Percentiles rank a stretch among this genome's conserved stretches.
Conservation (phyloP, 2,888 invertebrate species). For the Agrilus mali region DNA sequence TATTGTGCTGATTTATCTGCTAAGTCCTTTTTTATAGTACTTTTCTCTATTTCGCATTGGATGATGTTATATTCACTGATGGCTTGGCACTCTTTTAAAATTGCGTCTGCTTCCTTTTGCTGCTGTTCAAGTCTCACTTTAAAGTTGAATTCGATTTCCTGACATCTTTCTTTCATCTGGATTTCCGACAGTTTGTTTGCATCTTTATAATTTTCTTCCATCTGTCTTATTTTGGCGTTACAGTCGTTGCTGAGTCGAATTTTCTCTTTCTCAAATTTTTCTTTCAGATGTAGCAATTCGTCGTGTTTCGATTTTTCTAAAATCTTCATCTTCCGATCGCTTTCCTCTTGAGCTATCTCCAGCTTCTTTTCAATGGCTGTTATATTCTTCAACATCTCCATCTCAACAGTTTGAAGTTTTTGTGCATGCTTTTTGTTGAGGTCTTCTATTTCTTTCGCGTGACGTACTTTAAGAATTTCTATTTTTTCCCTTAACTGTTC, state of each 20-base stretch:
- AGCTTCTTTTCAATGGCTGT: conserved; percentile 21
- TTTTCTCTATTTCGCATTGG: conserved; percentile 40
- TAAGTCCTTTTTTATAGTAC: conserved; percentile 30
- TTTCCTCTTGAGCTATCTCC: conserved; percentile 21
- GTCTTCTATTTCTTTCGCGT: conserved; percentile 19
- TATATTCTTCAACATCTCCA: conserved; percentile 24
- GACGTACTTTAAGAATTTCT: conserved; percentile 6
- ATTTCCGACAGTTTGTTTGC: conserved; percentile 28
- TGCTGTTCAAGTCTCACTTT: conserved; percentile 34
- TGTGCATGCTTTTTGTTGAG: conserved; percentile 20
- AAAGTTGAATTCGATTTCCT: conserved; percentile 33
- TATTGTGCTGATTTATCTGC: conserved; percentile 15
- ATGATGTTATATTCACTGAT: conserved; percentile 42
- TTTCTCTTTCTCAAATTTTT: conserved; percentile 26
- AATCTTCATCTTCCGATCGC: conserved; percentile 17
- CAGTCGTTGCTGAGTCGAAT: conserved; percentile 15
- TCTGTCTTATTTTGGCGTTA: conserved; percentile 28
- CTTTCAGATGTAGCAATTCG: conserved; percentile 20
- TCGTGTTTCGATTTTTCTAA: conserved; percentile 14
- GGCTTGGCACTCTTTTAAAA: conserved; percentile 41
- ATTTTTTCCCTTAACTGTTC: conserved; percentile 15
- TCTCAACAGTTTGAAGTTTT: conserved; percentile 26
- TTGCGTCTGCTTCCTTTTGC: conserved; percentile 33
- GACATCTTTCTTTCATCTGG: conserved; percentile 33
- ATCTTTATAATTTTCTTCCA: conserved; percentile 30